phyloP scores from a whole-genome alignment of 2,113 vertebrate genomes.

The Pelmatolapia mariae region DNA sequence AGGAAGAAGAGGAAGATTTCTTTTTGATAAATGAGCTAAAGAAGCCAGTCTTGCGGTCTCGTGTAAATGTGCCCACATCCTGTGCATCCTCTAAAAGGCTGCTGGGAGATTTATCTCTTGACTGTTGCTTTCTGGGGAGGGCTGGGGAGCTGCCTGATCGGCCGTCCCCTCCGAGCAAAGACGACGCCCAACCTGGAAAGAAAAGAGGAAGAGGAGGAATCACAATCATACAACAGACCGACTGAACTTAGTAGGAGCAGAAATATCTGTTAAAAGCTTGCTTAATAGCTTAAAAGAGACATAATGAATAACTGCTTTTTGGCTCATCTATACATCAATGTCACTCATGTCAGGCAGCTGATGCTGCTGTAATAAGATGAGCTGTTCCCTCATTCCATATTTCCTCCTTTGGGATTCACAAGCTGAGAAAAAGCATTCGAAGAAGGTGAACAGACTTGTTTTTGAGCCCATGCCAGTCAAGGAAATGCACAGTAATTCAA shows the following conservation, averaged over 20 bases:
- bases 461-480: not conserved
- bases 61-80: constrained; percentile 88
- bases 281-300: not conserved
- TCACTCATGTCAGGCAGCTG: not conserved
- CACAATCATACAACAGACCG: not conserved
- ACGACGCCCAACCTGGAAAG: constrained; percentile 76
- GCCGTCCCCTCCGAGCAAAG: constrained; percentile 57
- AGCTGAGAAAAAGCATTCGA: not conserved
- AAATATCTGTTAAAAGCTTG: not conserved
- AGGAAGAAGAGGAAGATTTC: constrained; percentile 72
- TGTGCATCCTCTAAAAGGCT: constrained; percentile 86
- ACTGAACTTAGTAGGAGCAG: not conserved
- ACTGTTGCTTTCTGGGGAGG: constrained; percentile 91
- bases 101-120: constrained; percentile 91
- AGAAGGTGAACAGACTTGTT: not conserved
- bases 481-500: not conserved
- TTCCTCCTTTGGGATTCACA: not conserved
- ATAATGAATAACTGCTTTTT: not conserved
- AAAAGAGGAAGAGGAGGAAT: constrained; percentile 16
- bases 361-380: not conserved
- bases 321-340: not conserved
- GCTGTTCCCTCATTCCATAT: not conserved
- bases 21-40: constrained; percentile 99
- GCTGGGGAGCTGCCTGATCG: constrained; percentile 83
- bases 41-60: constrained; percentile 95